Conservation (phyloP, 2,888 invertebrate genomes). For the Ormyrus rosae region DNA sequence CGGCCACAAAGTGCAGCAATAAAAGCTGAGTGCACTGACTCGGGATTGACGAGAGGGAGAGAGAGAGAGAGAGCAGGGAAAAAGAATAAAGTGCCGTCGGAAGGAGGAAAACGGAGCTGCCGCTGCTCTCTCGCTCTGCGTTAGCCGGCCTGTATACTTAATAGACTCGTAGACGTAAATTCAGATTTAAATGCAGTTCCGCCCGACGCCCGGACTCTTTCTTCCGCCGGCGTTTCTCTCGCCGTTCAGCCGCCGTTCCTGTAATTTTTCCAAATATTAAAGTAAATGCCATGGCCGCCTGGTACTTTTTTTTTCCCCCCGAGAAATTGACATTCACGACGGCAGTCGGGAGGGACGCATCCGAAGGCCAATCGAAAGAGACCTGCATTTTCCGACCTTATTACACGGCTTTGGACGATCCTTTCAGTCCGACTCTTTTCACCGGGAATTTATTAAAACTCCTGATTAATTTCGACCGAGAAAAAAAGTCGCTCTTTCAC, state of each 20-base stretch:
- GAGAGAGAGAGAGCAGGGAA: neutral
- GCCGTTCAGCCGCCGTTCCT: slow-evolving; percentile 21
- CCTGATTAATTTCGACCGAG: too few species aligned
- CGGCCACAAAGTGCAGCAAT: neutral
- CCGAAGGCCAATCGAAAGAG: slow-evolving; percentile 7
- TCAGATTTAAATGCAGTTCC: slow-evolving; percentile 63
- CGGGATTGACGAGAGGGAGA: neutral
- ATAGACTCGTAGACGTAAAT: slow-evolving; percentile 63
- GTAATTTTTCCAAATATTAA: neutral
- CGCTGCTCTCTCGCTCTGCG: neutral
- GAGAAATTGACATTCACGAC: slow-evolving; percentile 27
- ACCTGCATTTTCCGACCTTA: neutral
- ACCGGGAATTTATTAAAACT: too few species aligned
- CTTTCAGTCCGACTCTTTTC: too few species aligned
- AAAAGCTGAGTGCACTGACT: neutral
- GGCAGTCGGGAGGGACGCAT: slow-evolving; percentile 18
- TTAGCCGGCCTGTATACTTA: slow-evolving; percentile 52
- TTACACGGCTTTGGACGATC: neutral
- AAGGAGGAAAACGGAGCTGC: neutral
- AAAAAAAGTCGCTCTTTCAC: too few species aligned
- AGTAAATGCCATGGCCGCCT: neutral
- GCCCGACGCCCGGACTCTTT: slow-evolving; percentile 12
- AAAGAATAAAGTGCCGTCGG: too few species aligned
- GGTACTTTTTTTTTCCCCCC: neutral
- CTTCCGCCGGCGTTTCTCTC: slow-evolving; percentile 17